Evolutionary conservation across 2,888 invertebrate genomes (phyloP).

Genomic region (Ochlodes sylvanus): DNA sequence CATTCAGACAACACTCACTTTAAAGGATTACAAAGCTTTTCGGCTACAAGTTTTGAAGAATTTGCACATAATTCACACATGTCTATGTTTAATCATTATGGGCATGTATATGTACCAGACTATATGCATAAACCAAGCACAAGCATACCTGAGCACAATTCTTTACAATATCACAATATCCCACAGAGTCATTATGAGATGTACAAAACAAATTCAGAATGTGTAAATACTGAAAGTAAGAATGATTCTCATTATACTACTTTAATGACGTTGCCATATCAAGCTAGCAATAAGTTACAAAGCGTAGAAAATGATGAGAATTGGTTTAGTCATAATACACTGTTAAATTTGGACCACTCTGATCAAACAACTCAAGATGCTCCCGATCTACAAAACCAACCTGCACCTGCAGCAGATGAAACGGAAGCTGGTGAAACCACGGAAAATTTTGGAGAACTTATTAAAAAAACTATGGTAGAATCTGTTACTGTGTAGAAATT

Average conservation of each 20-base stretch:
- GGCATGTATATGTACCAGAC: constrained; percentile 77
- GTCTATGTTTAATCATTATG: constrained; percentile 81
- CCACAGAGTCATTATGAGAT: constrained; percentile 71
- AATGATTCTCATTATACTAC: constrained; percentile 86
- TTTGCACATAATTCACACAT: constrained; percentile 82
- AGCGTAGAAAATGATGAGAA: constrained; percentile 82
- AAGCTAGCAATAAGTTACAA: constrained; percentile 88
- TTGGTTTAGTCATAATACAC: constrained; percentile 78
- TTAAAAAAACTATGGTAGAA: constrained; percentile 96
- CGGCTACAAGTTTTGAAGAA: constrained; percentile 80
- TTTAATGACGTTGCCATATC: constrained; percentile 87
- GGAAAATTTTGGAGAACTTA: constrained; percentile 96
- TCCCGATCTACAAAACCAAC: constrained; percentile 55
- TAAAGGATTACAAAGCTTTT: constrained; percentile 77
- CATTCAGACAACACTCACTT: constrained; percentile 65
- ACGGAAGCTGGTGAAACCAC: constrained; percentile 61
- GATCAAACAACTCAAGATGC: constrained; percentile 71
- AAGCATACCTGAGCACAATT: constrained; percentile 62
- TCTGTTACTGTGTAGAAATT: constrained; percentile 91
- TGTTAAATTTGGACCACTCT: constrained; percentile 69
- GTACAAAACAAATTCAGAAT: constrained; percentile 71
- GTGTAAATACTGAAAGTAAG: constrained; percentile 77
- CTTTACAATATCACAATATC: constrained; percentile 67
- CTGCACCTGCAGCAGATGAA: constrained; percentile 51
- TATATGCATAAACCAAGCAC: constrained; percentile 71